phyloP scores from a whole-genome alignment of 2,113 vertebrate species.

The Ciconia boyciana region DNA sequence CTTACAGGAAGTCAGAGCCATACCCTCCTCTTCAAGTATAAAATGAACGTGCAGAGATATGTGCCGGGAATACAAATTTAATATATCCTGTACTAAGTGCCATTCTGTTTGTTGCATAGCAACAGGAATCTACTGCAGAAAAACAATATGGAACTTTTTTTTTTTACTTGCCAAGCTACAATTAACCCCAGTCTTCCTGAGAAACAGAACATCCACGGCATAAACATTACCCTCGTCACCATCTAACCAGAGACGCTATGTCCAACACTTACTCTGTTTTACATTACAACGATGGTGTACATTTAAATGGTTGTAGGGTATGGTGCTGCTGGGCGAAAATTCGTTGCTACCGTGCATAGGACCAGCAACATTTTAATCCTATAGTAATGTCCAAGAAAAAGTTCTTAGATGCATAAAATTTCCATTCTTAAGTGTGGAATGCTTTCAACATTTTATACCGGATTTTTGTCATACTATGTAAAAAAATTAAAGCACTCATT shows the following conservation, averaged over 20 bases:
- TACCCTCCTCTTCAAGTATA: constrained; percentile 54
- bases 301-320: background rate
- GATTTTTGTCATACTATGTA: background rate
- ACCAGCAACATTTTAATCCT: background rate
- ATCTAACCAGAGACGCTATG: background rate
- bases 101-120: constrained; percentile 74
- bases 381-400: background rate
- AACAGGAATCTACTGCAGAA: constrained; percentile 70
- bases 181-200: constrained; percentile 60
- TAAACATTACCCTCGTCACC: background rate
- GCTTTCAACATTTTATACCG: background rate
- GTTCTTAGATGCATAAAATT: background rate
- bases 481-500: background rate
- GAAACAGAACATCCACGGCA: background rate
- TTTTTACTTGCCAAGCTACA: constrained; percentile 58
- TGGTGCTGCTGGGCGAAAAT: background rate
- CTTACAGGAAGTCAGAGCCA: constrained; percentile 50
- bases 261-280: background rate
- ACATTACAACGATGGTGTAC: background rate
- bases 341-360: background rate
- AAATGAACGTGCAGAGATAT: constrained; percentile 61
- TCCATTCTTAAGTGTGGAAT: background rate
- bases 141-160: constrained; percentile 70
- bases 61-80: constrained; percentile 72
- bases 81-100: constrained; percentile 64